Evolutionary conservation across 2,113 vertebrate species (phyloP), one percentile per base, ranked within the genome.

Genomic region (Theristicus caerulescens): DNA sequence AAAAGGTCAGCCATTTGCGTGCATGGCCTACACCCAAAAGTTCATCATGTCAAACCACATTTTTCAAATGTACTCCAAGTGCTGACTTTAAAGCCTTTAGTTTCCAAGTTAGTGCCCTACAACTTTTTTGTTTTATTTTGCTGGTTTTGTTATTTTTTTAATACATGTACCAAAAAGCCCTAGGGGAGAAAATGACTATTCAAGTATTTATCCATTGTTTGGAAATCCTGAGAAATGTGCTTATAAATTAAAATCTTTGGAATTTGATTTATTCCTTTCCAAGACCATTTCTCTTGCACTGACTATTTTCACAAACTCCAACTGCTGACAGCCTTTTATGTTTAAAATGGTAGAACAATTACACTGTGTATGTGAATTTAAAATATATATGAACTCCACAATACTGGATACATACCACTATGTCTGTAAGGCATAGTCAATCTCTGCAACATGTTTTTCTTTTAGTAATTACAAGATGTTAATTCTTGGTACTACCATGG

Each of bases 161-260:
- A 82, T 84, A 94, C 78, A 91, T 44, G 44, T 73, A 92, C 70
- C 40, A 58, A 90, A 66, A 81, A 71, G 67, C 36, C 82, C 81
- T 64, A 31, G 13, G 67, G 94, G 25, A 82, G 7, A 86, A 86
- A 96, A 93, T 15, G 52, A 55, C 89, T 93, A 17, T 65, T 88
- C 51, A 79, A 93, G 52, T 65, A 76, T 86, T 81, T 82, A 82
- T 55, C 88, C 65, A 93, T 83, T 91, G 88, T 87, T 91, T 91
- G 89, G 89, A 95, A 95, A 95, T 64, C n/a, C 22, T 87, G 65
- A 85, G 86, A 85, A 87, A 73, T 51, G 70, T 64, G 67, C 87
- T 97, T 89, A 93, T 94, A 94, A 97, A 97, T 79, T 78, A 84
- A 92, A 79, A 90, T 79, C 34, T 93, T 87, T 70, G 52, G 88